Evolutionary conservation across 2,113 vertebrate species (phyloP).

Genomic region (Equus przewalskii): DNA sequence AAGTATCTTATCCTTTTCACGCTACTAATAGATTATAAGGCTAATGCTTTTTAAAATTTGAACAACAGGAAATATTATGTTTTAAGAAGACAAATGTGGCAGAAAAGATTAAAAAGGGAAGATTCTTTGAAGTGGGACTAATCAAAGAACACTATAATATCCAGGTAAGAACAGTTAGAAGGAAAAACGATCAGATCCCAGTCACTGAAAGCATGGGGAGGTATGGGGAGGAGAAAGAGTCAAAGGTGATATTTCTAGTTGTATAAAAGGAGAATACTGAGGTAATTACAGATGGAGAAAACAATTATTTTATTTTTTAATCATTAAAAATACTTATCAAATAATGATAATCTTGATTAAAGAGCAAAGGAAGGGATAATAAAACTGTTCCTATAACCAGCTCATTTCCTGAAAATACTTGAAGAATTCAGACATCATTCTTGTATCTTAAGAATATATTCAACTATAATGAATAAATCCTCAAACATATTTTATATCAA

Average conservation of each 20-base stretch:
- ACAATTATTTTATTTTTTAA: background rate
- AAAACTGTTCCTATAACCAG: conserved; percentile 6
- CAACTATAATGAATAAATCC: conserved; percentile 16
- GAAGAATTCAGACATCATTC: background rate
- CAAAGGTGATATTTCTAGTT: background rate
- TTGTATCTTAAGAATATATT: background rate
- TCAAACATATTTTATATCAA: background rate
- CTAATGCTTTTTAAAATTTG: background rate
- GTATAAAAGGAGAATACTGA: background rate
- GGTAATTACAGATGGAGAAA: background rate
- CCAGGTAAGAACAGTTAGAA: background rate
- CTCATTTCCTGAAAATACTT: conserved; percentile 33
- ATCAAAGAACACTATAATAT: background rate
- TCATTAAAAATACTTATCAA: conserved; percentile 6
- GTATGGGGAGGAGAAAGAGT: background rate
- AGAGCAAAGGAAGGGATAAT: conserved; percentile 27
- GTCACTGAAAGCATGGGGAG: background rate
- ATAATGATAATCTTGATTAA: background rate
- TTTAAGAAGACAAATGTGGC: conserved; percentile 1
- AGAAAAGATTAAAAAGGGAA: conserved; percentile 33
- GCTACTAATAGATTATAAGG: background rate
- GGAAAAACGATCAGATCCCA: background rate
- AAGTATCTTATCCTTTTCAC: background rate
- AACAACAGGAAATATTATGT: background rate
- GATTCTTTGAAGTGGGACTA: background rate